Evolutionary conservation across 2,113 vertebrate species (phyloP), one percentile per base, ranked within the genome.

Genomic region (Myocastor coypus): DNA sequence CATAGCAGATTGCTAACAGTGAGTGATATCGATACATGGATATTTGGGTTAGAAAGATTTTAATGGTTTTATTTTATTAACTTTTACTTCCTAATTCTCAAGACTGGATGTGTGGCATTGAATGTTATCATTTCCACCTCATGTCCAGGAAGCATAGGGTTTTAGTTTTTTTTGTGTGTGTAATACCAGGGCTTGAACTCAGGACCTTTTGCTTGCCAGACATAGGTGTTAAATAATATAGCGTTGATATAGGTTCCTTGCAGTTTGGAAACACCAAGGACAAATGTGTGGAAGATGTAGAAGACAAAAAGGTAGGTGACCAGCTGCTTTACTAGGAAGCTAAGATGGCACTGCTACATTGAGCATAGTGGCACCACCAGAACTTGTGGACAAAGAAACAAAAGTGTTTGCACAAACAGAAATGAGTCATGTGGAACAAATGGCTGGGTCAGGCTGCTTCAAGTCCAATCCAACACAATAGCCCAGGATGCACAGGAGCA

Each of bases 21-120:
- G 30, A 89, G 24, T 37, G 7, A 19, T 59, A 42, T 66, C 28
- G 73, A 8, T 83, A 32, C 4, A 77, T 12, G 13, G 24, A 30
- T 73, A 3, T 61, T 87, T n/a, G 50, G 30, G 71, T 50, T 93
- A 64, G 46, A 86, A 55, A 40, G 5, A 28, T 66, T 90, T 90
- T 84, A 87, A 71, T 87, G 75, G 34, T 86, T 96, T 91, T 69
- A 50, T 93, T 86, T 86, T 77, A 57, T 42, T 91, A 52, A 83
- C 22, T 22, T 42, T 2, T 83, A 55, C 26, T 91, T 91, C 66
- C 61, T 77, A 57, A 85, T 46, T 83, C 91, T 89, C 78, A 86
- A 61, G 20, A 61, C 34, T 86, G 40, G 71, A 37, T 91, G 11
- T 92, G 9, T 89, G 22, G 32, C 11, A 30, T 78, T 13, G 37